Evolutionary conservation across 2,113 vertebrate species (phyloP).

Genomic region (Pagrus major): DNA sequence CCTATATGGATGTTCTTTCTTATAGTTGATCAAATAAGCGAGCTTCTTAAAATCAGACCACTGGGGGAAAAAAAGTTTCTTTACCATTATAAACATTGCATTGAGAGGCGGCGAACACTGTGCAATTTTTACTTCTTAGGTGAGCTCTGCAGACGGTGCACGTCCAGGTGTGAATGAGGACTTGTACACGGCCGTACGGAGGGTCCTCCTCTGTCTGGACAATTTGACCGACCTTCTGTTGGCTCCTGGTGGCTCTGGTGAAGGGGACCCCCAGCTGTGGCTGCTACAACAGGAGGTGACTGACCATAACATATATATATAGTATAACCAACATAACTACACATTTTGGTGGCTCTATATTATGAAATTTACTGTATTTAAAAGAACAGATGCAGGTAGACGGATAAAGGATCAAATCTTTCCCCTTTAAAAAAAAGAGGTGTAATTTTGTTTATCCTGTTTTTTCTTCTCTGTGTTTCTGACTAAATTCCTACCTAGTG

Average conservation of each 20-base stretch:
- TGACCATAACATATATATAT: background rate
- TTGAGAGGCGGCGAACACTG: background rate
- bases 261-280: slow-evolving; percentile 75
- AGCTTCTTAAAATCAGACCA: background rate
- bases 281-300: slow-evolving; percentile 85
- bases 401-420: background rate
- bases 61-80: background rate
- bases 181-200: slow-evolving; percentile 80
- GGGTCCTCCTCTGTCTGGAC: slow-evolving; percentile 82
- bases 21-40: background rate
- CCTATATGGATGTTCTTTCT: background rate
- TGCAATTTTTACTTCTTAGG: slow-evolving; percentile 67
- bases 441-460: background rate
- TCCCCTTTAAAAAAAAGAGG: no score
- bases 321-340: background rate
- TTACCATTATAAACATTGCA: background rate
- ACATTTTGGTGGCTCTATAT: background rate
- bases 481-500: slow-evolving; percentile 49
- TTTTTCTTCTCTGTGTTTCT: slow-evolving; percentile 5
- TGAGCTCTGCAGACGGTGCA: slow-evolving; percentile 68
- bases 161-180: slow-evolving; percentile 75
- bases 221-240: slow-evolving; percentile 81
- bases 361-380: background rate
- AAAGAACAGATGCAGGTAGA: background rate
- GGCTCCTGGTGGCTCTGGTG: slow-evolving; percentile 58